phyloP scores from a whole-genome alignment of 1,140 invertebrate genomes.

The Frieseomelitta varia region DNA sequence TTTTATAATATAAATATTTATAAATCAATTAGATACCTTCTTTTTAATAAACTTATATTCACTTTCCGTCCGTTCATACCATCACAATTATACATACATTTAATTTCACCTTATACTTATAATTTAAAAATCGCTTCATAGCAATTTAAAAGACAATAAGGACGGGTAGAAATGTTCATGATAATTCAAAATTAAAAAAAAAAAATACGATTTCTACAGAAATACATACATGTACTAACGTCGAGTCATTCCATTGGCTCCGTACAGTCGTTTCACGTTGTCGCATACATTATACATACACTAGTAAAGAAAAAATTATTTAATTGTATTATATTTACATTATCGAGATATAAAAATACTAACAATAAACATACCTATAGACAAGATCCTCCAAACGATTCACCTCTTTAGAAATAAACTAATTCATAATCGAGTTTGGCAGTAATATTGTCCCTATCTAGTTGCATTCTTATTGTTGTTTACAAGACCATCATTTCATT shows the following conservation, averaged over 20 bases:
- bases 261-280: constrained; percentile 31
- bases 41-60: constrained; percentile 26
- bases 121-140: constrained; percentile 1
- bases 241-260: constrained; percentile 71
- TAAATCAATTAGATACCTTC: neutral
- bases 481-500: constrained; percentile 64
- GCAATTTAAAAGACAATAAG: constrained; percentile 31
- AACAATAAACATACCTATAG: constrained; percentile 77
- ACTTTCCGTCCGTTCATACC: constrained; percentile 30
- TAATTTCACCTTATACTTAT: constrained; percentile 28
- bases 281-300: constrained; percentile 60
- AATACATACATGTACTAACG: constrained; percentile 34
- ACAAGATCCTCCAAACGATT: constrained; percentile 72
- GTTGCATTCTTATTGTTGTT: constrained; percentile 78
- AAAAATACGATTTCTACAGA: constrained; percentile 1
- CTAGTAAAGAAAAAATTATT: constrained; percentile 62
- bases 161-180: constrained; percentile 34
- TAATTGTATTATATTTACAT: constrained; percentile 73
- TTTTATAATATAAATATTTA: neutral
- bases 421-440: constrained; percentile 81
- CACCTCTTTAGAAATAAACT: constrained; percentile 75
- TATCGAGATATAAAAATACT: constrained; percentile 80
- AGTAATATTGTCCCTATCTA: constrained; percentile 82
- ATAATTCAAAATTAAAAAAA: constrained; percentile 35
- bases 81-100: constrained; percentile 13